Evolutionary conservation across 1,140 invertebrate species (phyloP).

Genomic region (Polypedilum pembai): DNA sequence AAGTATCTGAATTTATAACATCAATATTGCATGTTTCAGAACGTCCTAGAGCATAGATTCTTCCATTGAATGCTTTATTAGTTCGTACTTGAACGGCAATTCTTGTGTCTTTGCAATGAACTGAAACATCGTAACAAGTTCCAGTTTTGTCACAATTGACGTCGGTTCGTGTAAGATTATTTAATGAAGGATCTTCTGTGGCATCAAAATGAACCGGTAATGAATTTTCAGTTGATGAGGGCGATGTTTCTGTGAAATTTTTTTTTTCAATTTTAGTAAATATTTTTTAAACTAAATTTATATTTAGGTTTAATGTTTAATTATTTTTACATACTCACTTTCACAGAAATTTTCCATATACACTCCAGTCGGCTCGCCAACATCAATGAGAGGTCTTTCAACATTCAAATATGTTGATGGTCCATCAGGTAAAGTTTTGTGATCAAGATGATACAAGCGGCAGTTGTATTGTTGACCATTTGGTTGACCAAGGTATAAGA

Average conservation of each 20-base stretch:
- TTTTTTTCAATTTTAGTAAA: not conserved
- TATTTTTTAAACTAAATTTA: not conserved
- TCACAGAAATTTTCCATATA: slow-evolving; percentile 88
- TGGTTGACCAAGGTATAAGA: slow-evolving; percentile 71
- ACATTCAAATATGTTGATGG: slow-evolving; percentile 82
- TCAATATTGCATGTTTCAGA: slow-evolving; percentile 93
- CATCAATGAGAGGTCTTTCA: slow-evolving; percentile 81
- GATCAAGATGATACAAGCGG: slow-evolving; percentile 85
- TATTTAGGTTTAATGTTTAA: too few species aligned
- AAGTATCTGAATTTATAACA: slow-evolving; percentile 83
- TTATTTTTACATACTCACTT: slow-evolving; percentile 39
- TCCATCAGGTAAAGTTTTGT: slow-evolving; percentile 83
- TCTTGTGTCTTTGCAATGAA: slow-evolving; percentile 88
- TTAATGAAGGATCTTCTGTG: slow-evolving; percentile 59
- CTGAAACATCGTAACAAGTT: slow-evolving; percentile 89
- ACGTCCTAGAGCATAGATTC: slow-evolving; percentile 85
- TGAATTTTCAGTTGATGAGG: slow-evolving; percentile 48
- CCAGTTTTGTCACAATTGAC: slow-evolving; percentile 90
- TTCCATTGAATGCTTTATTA: slow-evolving; percentile 88
- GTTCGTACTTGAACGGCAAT: slow-evolving; percentile 88
- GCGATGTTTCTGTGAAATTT: slow-evolving; percentile 29
- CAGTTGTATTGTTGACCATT: slow-evolving; percentile 76
- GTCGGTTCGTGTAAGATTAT: slow-evolving; percentile 64
- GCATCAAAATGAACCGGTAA: slow-evolving; percentile 64
- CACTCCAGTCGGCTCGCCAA: slow-evolving; percentile 77